Evolutionary conservation across 2,113 vertebrate species (phyloP).

Genomic region (Ifrita kowaldi): DNA sequence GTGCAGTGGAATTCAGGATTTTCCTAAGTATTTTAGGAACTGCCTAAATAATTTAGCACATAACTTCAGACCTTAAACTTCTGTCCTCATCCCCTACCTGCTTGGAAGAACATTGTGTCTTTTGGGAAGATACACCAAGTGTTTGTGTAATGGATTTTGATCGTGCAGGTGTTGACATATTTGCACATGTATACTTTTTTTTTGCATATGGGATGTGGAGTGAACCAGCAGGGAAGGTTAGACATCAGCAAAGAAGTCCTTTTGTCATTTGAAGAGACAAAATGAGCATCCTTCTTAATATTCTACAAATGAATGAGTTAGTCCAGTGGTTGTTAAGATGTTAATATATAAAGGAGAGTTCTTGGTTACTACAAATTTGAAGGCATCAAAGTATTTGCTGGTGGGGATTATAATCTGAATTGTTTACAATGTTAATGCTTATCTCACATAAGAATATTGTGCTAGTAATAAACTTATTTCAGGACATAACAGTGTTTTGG

Average conservation of each 20-base stretch:
- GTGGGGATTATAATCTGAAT: neutral
- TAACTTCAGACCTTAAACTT: neutral
- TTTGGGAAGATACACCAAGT: neutral
- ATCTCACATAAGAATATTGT: neutral
- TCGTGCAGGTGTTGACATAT: neutral
- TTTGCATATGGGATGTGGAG: rapidly evolving
- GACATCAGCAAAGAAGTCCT: neutral
- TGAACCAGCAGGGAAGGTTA: neutral
- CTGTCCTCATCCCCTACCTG: neutral
- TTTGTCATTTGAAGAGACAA: neutral
- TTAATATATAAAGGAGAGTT: neutral
- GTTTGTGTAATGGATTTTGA: neutral
- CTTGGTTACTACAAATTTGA: neutral
- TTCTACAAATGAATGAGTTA: neutral
- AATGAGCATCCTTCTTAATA: neutral
- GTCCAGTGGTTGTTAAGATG: neutral
- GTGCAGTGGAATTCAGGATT: neutral
- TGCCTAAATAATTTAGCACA: neutral
- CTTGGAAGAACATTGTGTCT: neutral
- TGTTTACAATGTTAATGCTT: neutral
- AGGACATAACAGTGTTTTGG: neutral
- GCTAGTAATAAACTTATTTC: neutral
- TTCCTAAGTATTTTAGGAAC: neutral
- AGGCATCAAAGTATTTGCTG: neutral
- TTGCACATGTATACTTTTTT: neutral